phyloP scores from a whole-genome alignment of 1,140 invertebrate genomes.

The Drosophila insularis region DNA sequence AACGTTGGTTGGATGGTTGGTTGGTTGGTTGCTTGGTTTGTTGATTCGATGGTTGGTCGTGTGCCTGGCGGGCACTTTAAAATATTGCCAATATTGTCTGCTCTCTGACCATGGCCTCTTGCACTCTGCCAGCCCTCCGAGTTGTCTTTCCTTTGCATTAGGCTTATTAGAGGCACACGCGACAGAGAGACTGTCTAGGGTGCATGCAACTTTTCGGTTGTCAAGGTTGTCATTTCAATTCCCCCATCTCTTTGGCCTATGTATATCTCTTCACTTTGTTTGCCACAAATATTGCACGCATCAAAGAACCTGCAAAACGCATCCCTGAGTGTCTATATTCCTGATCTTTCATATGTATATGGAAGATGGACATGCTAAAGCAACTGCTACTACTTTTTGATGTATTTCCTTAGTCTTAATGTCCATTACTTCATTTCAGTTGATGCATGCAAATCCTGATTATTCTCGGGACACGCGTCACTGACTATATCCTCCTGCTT shows the following conservation, averaged over 20 bases:
- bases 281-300: conserved; percentile 68
- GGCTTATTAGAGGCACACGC: conserved; percentile 76
- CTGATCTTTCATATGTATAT: background rate
- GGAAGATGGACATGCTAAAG: background rate
- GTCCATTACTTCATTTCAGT: conserved; percentile 47
- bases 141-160: conserved; percentile 57
- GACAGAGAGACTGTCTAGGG: conserved; percentile 29
- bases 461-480: conserved; percentile 71
- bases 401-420: conserved; percentile 59
- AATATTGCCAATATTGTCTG: conserved; percentile 78
- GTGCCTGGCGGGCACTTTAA: conserved; percentile 65
- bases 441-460: conserved; percentile 78
- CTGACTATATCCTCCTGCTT: conserved; percentile 29
- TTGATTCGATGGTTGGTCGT: conserved; percentile 42
- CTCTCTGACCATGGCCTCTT: conserved; percentile 59
- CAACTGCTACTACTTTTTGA: conserved; percentile 43
- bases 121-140: conserved; percentile 1
- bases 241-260: conserved; percentile 1
- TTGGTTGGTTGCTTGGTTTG: conserved; percentile 13
- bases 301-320: conserved; percentile 60
- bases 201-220: conserved; percentile 59
- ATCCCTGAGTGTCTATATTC: conserved; percentile 21
- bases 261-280: conserved; percentile 22
- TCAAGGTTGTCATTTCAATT: conserved; percentile 52
- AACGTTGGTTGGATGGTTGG: conserved; percentile 34